Evolutionary conservation across 2,888 invertebrate species (phyloP), one percentile per base, ranked within the genome.

Genomic region (Serripes groenlandicus): DNA sequence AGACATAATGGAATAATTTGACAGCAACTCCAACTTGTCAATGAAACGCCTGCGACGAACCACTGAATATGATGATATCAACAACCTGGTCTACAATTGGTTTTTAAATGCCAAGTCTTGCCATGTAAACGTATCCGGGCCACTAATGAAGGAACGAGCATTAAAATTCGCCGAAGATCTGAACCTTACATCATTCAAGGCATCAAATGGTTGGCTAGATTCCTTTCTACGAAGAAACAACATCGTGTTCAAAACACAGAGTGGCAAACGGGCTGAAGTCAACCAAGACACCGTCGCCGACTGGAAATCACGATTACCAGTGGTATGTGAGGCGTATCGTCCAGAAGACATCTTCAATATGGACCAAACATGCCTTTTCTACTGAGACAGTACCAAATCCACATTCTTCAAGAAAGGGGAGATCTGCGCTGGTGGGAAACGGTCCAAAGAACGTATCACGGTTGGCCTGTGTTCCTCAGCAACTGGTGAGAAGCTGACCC

Each of bases 361-460:
- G 76, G 87, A 87, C 52, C 85, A 87, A 72, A 86, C 78, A 32
- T 86, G 81, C 15, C 52, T 87, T 9, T 87, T 87, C 68, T 85
- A 58, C 69, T 49, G 71, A 28, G 76, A 78, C 34, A 26, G 75
- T n/a, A 70, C 76, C 15, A 78, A 70, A 52, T 66, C 64, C 5
- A 78, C 79, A 5, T 76, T 76, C 49, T 62, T 68, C 60, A 32
- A 60, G 9, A 88, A 82, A 54, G 81, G 79, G 1, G 78, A 78
- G 15, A 73, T 64, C 4, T 82, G 85, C 75, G 72, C 75, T 26
- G 83, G 85, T 23, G 81, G 86, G 26, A 86, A 86, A 66, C 28
- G n/a, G 68, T 85, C 87, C 0, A 85, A 88, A 66, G 75, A 83
- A 32, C 64, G 78, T 1, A 68, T 85, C 15, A 85, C 74, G 5